A percentile compares a stretch with the other conserved stretches of the same genome.
Evolutionary conservation across 2,888 invertebrate species (phyloP).

Genomic region (Drosophila cyrtoloma): DNA sequence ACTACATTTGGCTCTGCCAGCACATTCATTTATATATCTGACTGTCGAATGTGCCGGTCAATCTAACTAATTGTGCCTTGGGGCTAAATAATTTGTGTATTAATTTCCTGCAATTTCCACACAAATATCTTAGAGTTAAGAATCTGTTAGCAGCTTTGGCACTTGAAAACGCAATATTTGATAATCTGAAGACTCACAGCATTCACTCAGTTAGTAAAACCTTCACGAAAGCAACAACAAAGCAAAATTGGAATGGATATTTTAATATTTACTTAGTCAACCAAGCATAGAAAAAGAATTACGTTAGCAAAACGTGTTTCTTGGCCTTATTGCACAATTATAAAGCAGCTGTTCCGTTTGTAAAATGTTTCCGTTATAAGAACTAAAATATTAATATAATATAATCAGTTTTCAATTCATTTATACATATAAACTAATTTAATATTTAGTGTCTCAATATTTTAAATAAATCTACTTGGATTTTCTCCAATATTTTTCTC

Average conservation of each 20-base stretch:
- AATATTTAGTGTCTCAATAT: neutral
- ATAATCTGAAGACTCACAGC: neutral
- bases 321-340: neutral
- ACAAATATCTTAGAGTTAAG: constrained; percentile 4
- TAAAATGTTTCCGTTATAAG: neutral
- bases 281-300: neutral
- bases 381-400: neutral
- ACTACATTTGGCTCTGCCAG: neutral
- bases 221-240: neutral
- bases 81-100: constrained; percentile 23
- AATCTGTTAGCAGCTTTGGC: neutral
- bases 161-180: neutral
- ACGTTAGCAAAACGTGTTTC: neutral
- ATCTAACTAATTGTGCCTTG: constrained; percentile 30
- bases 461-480: neutral
- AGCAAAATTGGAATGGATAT: neutral
- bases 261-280: neutral
- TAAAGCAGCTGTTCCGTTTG: neutral
- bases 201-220: neutral
- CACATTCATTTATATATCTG: neutral
- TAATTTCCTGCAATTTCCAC: constrained; percentile 24
- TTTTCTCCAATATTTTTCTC: neutral
- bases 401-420: neutral
- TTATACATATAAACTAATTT: neutral
- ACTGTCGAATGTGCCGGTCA: constrained; percentile 17